Base-by-base conservation (phyloP, 1,140 invertebrate species). In the Meteorus sp. region DNA sequence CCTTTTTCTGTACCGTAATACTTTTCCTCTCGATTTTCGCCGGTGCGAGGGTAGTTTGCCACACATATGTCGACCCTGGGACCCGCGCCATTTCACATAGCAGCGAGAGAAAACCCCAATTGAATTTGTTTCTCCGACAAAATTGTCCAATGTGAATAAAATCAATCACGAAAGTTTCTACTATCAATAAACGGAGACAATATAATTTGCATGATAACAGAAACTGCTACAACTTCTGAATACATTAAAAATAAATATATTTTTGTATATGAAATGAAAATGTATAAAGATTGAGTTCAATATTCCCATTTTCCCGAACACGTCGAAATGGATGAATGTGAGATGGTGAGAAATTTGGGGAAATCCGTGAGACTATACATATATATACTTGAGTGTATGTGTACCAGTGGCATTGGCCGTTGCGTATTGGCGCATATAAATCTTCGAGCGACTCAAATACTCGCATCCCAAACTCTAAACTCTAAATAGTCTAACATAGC, bases 11-110 rank as follows among this genome's bases (percentile, higher is more conserved):
- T 33, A 56, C 29, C 23, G 41, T 47, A 63, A 57, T 65, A 67
- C 64, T 66, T 66, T 66, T 67, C 63, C 65, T 65, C 62, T n/a
- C n/a, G n/a, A n/a, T n/a, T n/a, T n/a, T 63, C 13, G 15, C 39
- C 22, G 31, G 17, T 35, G 23, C 22, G 45, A 47, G 45, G 22
- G 41, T 56, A 22, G 7, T 35, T 31, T 23, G 31, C 59, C 60
- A 63, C 67, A 61, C 76, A 79, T 77, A 78, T 79, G 76, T 78
- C 69, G 68, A 63, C 60, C 62, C 19, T 61, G 64, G 33, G 60
- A 67, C 63, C 51, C 56, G 59, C 66, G 67, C 64, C 68, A 73
- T 76, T 75, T 71, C 65, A 76, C 67, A 67, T 70, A 68, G 71
- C 65, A n/a, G n/a, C n/a, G n/a, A n/a, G n/a, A n/a, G 63, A 45